Conservation (phyloP, 2,888 invertebrate genomes). For the Chrysolina haemoptera region DNA sequence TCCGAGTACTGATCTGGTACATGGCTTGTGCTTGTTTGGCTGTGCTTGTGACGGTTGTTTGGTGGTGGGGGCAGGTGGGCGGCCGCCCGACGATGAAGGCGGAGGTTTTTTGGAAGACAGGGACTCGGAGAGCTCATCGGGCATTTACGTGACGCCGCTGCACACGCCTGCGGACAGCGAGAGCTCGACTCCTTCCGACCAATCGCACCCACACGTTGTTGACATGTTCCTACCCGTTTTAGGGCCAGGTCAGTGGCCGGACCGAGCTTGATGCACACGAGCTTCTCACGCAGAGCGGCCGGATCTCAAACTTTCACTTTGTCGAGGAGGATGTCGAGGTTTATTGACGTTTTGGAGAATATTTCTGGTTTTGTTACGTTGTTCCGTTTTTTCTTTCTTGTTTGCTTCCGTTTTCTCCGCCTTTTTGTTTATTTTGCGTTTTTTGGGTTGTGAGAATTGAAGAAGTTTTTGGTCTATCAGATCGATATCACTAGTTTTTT, state of each 20-base stretch:
- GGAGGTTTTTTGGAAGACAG: constrained; percentile 51
- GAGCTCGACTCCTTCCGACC: constrained; percentile 60
- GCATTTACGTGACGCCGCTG: constrained; percentile 57
- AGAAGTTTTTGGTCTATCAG: not conserved
- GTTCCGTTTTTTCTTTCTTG: not conserved
- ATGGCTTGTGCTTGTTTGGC: constrained; percentile 66
- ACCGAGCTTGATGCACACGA: constrained; percentile 64
- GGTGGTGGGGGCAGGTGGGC: constrained; percentile 63
- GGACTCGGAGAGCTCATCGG: constrained; percentile 57
- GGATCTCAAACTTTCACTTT: constrained; percentile 43
- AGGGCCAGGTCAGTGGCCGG: constrained; percentile 71
- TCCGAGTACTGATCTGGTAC: constrained; percentile 53
- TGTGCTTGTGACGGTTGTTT: constrained; percentile 67
- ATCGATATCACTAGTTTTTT: no score
- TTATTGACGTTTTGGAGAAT: constrained; percentile 28
- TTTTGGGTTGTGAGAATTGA: not conserved
- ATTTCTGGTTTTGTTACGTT: not conserved
- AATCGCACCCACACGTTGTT: constrained; percentile 56
- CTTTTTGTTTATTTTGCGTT: not conserved
- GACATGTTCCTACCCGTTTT: constrained; percentile 66
- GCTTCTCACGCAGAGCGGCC: constrained; percentile 59
- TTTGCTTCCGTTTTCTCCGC: not conserved
- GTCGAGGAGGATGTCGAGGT: constrained; percentile 20
- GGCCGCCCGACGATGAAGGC: constrained; percentile 63
- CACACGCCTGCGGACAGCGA: constrained; percentile 57